phyloP scores from a whole-genome alignment of 2,888 invertebrate species.

The Caenorhabditis wallacei region DNA sequence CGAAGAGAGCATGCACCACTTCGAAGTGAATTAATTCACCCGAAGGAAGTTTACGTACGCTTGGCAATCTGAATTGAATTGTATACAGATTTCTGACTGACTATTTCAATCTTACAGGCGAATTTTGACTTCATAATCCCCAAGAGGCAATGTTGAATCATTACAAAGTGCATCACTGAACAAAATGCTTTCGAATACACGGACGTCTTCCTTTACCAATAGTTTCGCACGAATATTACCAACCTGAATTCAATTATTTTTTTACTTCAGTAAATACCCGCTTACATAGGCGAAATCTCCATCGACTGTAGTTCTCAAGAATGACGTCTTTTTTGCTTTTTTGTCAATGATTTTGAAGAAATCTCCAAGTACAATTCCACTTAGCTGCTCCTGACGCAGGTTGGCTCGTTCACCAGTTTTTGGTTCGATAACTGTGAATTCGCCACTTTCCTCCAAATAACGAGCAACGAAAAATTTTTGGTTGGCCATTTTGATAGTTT shows the following conservation, averaged over 20 bases:
- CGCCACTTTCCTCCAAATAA: too few relatives aligned
- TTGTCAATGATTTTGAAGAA: neutral
- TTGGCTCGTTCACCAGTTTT: too few relatives aligned
- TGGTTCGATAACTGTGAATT: too few relatives aligned
- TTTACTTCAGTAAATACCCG: neutral
- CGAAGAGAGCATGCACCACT: neutral
- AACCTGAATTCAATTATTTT: neutral
- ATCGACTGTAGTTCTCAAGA: neutral
- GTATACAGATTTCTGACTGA: neutral
- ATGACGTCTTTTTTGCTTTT: neutral
- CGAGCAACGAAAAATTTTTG: too few relatives aligned
- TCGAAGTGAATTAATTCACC: constrained; percentile 1
- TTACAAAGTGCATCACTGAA: neutral
- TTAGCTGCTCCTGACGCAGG: too few relatives aligned
- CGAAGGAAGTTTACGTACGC: neutral
- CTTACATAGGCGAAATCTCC: constrained; percentile 13
- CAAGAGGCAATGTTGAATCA: neutral
- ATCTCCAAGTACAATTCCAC: neutral
- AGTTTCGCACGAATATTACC: neutral
- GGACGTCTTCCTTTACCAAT: neutral
- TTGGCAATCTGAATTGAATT: neutral
- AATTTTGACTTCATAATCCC: constrained; percentile 4
- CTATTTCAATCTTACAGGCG: neutral
- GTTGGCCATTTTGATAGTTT: too few relatives aligned
- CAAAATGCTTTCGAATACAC: neutral